Percentiles rank a stretch among this genome's conserved stretches.
Conservation (phyloP, 2,797 vertebrate species). For the Gallinago stenura region DNA sequence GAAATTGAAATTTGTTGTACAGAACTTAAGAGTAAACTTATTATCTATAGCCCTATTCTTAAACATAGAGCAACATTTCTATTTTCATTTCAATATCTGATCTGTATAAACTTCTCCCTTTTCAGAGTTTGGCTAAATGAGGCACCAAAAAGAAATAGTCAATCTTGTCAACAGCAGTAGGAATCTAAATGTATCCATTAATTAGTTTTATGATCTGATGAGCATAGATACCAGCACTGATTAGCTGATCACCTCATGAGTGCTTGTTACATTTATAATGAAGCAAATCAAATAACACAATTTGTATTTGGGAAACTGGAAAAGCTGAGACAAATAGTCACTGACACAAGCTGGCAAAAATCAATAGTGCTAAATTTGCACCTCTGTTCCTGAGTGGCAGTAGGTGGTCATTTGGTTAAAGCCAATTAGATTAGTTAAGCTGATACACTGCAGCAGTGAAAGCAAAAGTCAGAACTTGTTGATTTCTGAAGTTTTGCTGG, state of each 20-base stretch:
- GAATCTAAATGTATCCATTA: conserved; percentile 34
- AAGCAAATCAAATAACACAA: neutral
- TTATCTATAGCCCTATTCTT: neutral
- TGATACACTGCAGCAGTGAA: neutral
- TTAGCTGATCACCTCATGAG: conserved; percentile 51
- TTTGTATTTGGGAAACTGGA: neutral
- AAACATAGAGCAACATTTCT: conserved; percentile 25
- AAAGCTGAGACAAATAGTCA: conserved; percentile 7
- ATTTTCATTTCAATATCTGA: neutral
- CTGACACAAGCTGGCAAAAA: neutral
- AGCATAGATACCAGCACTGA: conserved; percentile 29
- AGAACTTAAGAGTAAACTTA: neutral
- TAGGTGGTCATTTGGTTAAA: conserved; percentile 14
- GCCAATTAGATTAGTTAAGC: neutral
- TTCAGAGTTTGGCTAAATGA: conserved; percentile 10
- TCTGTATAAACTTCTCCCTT: neutral
- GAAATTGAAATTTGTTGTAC: neutral
- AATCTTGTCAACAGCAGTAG: conserved; percentile 2
- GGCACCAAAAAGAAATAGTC: neutral
- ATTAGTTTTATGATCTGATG: conserved; percentile 65
- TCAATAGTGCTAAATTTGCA: neutral
- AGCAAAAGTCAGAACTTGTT: conserved; percentile 25
- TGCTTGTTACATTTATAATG: conserved; percentile 28
- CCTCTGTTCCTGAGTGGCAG: neutral
- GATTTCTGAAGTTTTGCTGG: neutral